These are phyloP conservation scores for Acropternis orthonyx DNA, from an alignment of 2,797 vertebrate species.

Conservation along the genomic window DNA sequence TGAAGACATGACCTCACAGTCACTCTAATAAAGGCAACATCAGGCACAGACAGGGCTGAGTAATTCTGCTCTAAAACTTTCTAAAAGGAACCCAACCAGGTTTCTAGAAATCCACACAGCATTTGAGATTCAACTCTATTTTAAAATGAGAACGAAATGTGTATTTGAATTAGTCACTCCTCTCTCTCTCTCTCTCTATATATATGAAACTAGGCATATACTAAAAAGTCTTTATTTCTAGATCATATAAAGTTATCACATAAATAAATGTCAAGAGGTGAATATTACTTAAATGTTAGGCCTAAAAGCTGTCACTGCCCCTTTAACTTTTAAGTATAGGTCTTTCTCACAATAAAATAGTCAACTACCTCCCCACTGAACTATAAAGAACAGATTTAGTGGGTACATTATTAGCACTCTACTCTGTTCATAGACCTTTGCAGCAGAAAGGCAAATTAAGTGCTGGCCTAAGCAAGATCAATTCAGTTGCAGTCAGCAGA, in stretches of 20 bases:
- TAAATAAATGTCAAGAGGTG: not conserved
- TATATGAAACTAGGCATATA: not conserved
- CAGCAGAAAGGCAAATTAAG: constrained; percentile 25
- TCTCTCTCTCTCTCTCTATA: not conserved
- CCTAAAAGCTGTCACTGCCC: not conserved
- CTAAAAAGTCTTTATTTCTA: not conserved
- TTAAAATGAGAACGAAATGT: not conserved
- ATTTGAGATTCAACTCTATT: not conserved
- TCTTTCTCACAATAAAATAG: constrained; percentile 24
- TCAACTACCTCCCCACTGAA: not conserved
- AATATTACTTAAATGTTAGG: not conserved
- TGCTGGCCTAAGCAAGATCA: constrained; percentile 42
- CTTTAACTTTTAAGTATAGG: constrained; percentile 1
- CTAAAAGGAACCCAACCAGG: not conserved
- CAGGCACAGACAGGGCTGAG: not conserved
- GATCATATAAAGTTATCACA: not conserved
- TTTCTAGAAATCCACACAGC: not conserved
- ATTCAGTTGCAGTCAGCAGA: constrained; percentile 3
- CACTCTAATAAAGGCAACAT: not conserved
- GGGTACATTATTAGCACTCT: not conserved
- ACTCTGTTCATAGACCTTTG: not conserved
- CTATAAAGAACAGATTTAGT: constrained; percentile 45
- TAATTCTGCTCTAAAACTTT: not conserved
- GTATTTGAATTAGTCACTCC: not conserved
- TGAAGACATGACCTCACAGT: not conserved